Conservation (phyloP, 1,140 invertebrate species). For the Drosophila parvula region DNA sequence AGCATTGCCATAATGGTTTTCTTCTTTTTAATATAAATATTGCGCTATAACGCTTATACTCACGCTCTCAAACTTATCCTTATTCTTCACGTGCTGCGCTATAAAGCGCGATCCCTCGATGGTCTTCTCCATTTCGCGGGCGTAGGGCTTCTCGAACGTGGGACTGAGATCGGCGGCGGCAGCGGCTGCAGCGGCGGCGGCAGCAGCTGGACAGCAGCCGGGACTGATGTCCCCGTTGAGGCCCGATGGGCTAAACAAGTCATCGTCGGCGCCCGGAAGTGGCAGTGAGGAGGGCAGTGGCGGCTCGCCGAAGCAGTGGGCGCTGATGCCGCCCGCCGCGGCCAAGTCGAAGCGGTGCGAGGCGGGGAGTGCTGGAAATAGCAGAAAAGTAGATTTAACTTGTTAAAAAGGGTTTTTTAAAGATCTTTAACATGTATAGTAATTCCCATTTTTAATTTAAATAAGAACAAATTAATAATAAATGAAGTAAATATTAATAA, state of each 20-base stretch:
- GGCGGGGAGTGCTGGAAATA: slow-evolving; percentile 85
- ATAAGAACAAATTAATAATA: too few relatives aligned
- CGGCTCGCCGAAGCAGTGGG: slow-evolving; percentile 87
- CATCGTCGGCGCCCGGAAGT: slow-evolving; percentile 90
- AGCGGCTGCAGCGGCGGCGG: slow-evolving; percentile 56
- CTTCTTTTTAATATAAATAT: not conserved
- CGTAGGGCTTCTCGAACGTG: slow-evolving; percentile 90
- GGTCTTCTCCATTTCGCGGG: slow-evolving; percentile 93
- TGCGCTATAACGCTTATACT: slow-evolving; percentile 86
- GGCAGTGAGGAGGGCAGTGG: slow-evolving; percentile 88
- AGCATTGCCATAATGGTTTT: not conserved
- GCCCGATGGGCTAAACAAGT: slow-evolving; percentile 90
- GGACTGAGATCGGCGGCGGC: slow-evolving; percentile 88
- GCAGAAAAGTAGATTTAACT: not conserved
- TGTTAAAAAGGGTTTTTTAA: not conserved
- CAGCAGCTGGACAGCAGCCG: slow-evolving; percentile 82
- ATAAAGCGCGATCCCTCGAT: slow-evolving; percentile 96
- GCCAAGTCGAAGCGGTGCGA: slow-evolving; percentile 85
- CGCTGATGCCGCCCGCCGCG: slow-evolving; percentile 85
- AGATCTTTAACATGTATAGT: too few relatives aligned
- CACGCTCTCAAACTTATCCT: slow-evolving; percentile 96
- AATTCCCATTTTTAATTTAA: too few relatives aligned
- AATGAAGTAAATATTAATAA: not conserved
- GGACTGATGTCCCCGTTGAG: slow-evolving; percentile 85
- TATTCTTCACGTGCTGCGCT: slow-evolving; percentile 96